A percentile compares a stretch with the other conserved stretches of the same genome.
phyloP scores from a whole-genome alignment of 2,888 invertebrate species.

The Nephrotoma guestfalica region DNA sequence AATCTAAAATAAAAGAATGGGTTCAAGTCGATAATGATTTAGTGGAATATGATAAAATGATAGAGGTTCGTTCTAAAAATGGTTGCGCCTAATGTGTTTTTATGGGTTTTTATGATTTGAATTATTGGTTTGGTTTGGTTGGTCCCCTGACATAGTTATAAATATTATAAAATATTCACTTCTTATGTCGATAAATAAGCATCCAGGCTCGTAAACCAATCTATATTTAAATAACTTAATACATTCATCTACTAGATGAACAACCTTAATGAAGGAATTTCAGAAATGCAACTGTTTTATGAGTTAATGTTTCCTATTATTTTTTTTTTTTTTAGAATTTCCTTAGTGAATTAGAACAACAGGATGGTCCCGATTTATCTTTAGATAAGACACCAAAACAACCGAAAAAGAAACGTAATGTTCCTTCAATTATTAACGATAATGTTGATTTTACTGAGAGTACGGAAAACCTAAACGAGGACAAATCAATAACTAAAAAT shows the following conservation, averaged over 20 bases:
- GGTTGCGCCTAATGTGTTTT: neutral
- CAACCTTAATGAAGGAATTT: no score
- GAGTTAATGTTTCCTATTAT: no score
- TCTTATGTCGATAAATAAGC: no score
- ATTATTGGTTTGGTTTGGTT: no score
- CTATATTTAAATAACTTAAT: no score
- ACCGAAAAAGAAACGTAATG: neutral
- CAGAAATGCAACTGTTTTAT: no score
- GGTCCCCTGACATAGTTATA: no score
- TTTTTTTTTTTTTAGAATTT: neutral
- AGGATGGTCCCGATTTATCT: neutral
- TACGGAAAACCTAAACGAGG: neutral
- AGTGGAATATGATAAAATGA: neutral
- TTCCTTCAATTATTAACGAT: neutral
- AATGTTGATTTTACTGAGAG: neutral
- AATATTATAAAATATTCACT: no score
- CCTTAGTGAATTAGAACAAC: neutral
- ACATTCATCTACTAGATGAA: no score
- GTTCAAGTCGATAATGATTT: neutral
- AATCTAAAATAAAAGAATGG: neutral
- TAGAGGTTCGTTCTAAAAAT: neutral
- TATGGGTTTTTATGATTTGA: neutral
- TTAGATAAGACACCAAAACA: neutral
- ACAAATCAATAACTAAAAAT: neutral
- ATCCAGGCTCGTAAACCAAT: no score